Percentiles rank a stretch among this genome's conserved stretches.
These are phyloP conservation scores for Lepidonotus clava DNA, from an alignment of 2,888 invertebrate genomes.

Conservation along the genomic window DNA sequence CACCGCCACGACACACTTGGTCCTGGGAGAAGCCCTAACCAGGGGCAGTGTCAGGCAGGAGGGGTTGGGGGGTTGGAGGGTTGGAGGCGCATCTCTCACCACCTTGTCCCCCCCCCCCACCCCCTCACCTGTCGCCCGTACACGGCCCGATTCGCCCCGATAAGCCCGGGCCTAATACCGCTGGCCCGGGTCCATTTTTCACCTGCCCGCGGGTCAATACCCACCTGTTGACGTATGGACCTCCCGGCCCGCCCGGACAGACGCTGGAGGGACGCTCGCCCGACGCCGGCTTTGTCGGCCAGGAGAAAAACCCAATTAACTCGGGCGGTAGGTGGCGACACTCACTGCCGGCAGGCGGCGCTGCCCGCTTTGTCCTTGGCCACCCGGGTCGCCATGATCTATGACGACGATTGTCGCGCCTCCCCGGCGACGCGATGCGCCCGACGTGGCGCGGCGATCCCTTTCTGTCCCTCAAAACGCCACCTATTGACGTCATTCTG, in stretches of 20 bases:
- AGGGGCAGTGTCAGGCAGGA: too few species aligned
- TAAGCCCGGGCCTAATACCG: slow-evolving; percentile 30
- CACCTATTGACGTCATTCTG: neutral
- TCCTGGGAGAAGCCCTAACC: too few species aligned
- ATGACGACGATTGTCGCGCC: slow-evolving; percentile 12
- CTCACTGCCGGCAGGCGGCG: neutral
- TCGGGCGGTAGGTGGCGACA: neutral
- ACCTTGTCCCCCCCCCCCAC: neutral
- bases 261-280: neutral
- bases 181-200: slow-evolving; percentile 31
- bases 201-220: slow-evolving; percentile 23
- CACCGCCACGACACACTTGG: too few species aligned
- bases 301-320: slow-evolving; percentile 40
- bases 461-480: neutral
- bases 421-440: neutral
- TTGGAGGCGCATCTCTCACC: neutral
- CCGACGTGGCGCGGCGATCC: neutral
- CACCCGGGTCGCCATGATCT: slow-evolving; percentile 10
- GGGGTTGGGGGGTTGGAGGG: neutral
- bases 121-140: neutral
- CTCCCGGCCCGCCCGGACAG: neutral
- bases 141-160: neutral
- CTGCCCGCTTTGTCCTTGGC: slow-evolving; percentile 16
- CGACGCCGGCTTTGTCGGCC: neutral
- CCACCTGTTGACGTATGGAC: slow-evolving; percentile 49